Base-by-base conservation (phyloP, 2,888 invertebrate genomes). In the Sicus ferrugineus region DNA sequence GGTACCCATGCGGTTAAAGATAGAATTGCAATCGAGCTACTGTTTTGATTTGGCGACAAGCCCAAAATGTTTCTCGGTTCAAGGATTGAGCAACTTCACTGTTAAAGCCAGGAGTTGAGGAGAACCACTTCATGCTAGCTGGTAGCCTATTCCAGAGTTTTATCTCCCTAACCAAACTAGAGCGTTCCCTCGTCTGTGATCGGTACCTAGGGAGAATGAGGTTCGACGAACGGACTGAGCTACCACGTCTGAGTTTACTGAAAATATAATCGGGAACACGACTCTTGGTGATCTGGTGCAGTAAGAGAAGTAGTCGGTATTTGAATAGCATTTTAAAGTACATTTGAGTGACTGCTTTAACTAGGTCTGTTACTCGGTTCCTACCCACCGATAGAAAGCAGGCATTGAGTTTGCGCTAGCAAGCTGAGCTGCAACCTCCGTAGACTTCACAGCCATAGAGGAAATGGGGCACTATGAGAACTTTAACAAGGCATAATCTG, bases 391-490 rank as follows among this genome's bases (percentile, higher is more conserved):
- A 5, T 9, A 9, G 46, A 46, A 11, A 6, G 46, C 46, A 46
- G n/a, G 1, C 3, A n/a, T 3, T 46, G 46, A 46, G 16, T n/a
- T 46, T 46, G 1, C 23, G 54, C 3, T 26, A 54, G 54, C 54
- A 54, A 2, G 7, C 4, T 26, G 28, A 11, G 2, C 54, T 26
- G 54, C 54, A 23, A 21, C 54, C 54, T 3, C 46, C 46, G 3
- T 46, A 46, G n/a, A 46, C 46, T 46, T 34, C 46, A 46, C 46
- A 46, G 46, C 46, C 46, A n/a, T 46, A 46, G 5, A 46, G 46
- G 2, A 46, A 46, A n/a, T 46, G 2, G 3, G 46, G 46, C 46
- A 2, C 46, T n/a, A 46, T 46, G 1, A 46, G 46, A 14, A 46
- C 46, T n/a, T 46, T 46, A 2, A 46, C 46, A 46, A 46, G 38